Conservation (phyloP, 2,888 invertebrate species). For the Papilio elwesi region DNA sequence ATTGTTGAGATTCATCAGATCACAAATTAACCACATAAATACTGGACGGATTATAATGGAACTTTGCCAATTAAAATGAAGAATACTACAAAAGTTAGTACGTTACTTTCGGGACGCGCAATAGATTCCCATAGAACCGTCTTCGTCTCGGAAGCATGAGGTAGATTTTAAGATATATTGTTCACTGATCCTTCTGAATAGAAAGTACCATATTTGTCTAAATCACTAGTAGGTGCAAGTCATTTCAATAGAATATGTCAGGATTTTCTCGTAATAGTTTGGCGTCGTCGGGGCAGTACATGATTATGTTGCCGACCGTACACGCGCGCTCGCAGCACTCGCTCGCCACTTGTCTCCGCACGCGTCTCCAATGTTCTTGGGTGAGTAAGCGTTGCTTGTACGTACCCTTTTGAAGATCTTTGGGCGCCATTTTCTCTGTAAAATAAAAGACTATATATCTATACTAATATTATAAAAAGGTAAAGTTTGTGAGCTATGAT, state of each 20-base stretch:
- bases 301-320: slow-evolving; percentile 66
- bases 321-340: slow-evolving; percentile 71
- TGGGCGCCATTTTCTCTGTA: slow-evolving; percentile 69
- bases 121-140: not conserved
- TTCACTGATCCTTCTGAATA: not conserved
- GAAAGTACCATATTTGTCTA: not conserved
- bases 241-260: slow-evolving; percentile 57
- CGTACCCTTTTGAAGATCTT: slow-evolving; percentile 57
- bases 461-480: not conserved
- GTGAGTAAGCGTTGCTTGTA: slow-evolving; percentile 54
- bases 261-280: slow-evolving; percentile 65
- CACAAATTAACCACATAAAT: slow-evolving; percentile 35
- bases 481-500: not conserved
- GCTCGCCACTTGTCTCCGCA: slow-evolving; percentile 67
- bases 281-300: slow-evolving; percentile 69
- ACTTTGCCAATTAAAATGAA: slow-evolving; percentile 23
- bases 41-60: slow-evolving; percentile 38
- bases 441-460: slow-evolving; percentile 29
- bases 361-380: slow-evolving; percentile 59
- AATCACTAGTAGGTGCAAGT: not conserved
- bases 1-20: slow-evolving; percentile 39
- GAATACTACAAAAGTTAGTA: slow-evolving; percentile 23
- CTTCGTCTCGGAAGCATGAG: slow-evolving; percentile 29
- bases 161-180: slow-evolving; percentile 29
- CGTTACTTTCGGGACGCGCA: not conserved